Evolutionary conservation across 2,888 invertebrate species (phyloP).

Genomic region (Urechis unicinctus): DNA sequence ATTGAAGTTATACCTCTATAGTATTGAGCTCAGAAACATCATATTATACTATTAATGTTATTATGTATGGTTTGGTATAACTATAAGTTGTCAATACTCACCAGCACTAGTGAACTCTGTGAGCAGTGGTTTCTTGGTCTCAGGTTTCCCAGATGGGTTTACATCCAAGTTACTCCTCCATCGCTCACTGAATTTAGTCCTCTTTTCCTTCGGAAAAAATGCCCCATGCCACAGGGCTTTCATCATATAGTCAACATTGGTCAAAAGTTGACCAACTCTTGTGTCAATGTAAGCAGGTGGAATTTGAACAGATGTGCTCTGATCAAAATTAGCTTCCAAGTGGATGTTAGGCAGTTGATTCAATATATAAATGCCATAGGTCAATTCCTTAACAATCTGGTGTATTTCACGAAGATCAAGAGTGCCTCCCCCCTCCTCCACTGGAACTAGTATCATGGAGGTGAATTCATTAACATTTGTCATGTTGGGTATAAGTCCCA

Average conservation of each 20-base stretch:
- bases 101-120: conserved; percentile 46
- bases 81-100: conserved; percentile 22
- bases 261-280: conserved; percentile 44
- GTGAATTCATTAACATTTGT: conserved; percentile 29
- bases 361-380: conserved; percentile 44
- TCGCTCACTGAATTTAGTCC: conserved; percentile 46
- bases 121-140: conserved; percentile 44
- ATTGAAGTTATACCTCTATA: background rate
- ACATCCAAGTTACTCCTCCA: conserved; percentile 47
- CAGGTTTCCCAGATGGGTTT: conserved; percentile 39
- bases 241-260: conserved; percentile 50
- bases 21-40: background rate
- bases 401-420: conserved; percentile 46
- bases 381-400: conserved; percentile 47
- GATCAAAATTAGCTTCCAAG: conserved; percentile 48
- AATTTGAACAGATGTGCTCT: conserved; percentile 43
- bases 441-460: conserved; percentile 33
- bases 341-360: conserved; percentile 47
- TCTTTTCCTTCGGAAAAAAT: conserved; percentile 47
- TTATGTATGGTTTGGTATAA: too few relatives aligned
- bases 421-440: conserved; percentile 24
- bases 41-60: background rate
- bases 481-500: conserved; percentile 38
- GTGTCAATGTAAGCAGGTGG: conserved; percentile 48
- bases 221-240: conserved; percentile 50